Percentiles rank a stretch among this genome's conserved stretches.
These are phyloP conservation scores for Taenaris catops DNA, from an alignment of 2,888 invertebrate genomes.

Conservation along the genomic window DNA sequence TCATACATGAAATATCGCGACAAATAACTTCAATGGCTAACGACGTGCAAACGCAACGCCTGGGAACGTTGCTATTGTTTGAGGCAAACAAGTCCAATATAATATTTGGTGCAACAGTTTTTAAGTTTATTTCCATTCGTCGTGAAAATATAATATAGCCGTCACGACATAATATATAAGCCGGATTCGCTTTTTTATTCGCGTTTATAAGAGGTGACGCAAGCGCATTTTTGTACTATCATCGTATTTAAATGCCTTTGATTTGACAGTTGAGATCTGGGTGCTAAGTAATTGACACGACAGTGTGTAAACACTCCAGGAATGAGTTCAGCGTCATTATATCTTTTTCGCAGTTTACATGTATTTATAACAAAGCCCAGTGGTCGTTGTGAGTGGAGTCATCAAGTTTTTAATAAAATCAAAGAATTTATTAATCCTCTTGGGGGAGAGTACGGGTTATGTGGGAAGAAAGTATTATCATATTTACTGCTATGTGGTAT, in stretches of 20 bases:
- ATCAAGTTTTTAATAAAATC: too few relatives aligned
- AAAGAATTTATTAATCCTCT: too few relatives aligned
- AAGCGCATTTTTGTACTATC: conserved; percentile 48
- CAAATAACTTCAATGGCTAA: conserved; percentile 29
- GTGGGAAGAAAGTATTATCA: too few relatives aligned
- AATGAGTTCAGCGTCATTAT: too few relatives aligned
- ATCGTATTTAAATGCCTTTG: conserved; percentile 22
- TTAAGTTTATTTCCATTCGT: conserved; percentile 14
- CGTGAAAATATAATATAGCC: conserved; percentile 35
- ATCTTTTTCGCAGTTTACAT: too few relatives aligned
- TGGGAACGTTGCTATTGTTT: conserved; percentile 53
- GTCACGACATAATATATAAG: conserved; percentile 49
- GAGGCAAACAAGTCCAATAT: conserved; percentile 38
- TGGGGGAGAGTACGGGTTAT: too few relatives aligned
- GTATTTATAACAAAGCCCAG: too few relatives aligned
- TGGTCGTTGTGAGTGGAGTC: too few relatives aligned
- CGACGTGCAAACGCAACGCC: conserved; percentile 42
- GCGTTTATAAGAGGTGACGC: conserved; percentile 50
- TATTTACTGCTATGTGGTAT: too few relatives aligned
- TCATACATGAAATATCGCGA: conserved; percentile 19
- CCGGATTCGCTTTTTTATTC: conserved; percentile 65
- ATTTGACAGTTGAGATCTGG: conserved; percentile 17
- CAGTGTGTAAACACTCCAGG: too few relatives aligned
- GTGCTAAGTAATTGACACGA: conserved; percentile 25
- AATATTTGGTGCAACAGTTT: conserved; percentile 43